Evolutionary conservation across 2,888 invertebrate species (phyloP).

Genomic region (Pachycephus smyrnensis): DNA sequence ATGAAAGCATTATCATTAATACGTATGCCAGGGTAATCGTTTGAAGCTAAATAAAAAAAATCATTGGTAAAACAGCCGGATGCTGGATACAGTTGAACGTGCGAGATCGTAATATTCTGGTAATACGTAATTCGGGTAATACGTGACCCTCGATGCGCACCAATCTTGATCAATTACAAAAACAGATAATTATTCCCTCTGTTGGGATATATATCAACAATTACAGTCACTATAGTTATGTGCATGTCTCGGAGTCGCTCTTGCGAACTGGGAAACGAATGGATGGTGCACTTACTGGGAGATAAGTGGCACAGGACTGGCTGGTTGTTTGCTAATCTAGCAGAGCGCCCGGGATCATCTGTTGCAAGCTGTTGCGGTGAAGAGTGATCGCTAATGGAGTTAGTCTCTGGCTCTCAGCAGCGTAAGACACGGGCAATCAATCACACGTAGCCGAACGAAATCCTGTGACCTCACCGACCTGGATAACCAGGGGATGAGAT

Average conservation of each 20-base stretch:
- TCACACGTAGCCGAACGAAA: constrained; percentile 46
- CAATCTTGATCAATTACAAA: neutral
- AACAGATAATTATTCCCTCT: neutral
- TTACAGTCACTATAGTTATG: neutral
- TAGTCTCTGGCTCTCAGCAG: constrained; percentile 35
- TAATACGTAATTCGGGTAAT: neutral
- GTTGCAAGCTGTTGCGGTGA: constrained; percentile 53
- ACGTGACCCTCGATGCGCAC: neutral
- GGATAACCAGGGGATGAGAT: neutral
- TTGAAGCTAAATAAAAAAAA: neutral
- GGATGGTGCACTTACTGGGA: constrained; percentile 52
- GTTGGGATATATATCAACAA: neutral
- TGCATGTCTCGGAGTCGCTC: neutral
- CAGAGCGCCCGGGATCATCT: constrained; percentile 51
- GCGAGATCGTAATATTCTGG: neutral
- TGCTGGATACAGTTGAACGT: neutral
- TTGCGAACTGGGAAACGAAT: constrained; percentile 40
- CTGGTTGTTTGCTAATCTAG: constrained; percentile 58
- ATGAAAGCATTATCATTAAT: neutral
- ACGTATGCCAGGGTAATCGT: neutral
- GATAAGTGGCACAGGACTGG: constrained; percentile 51
- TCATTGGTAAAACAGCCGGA: neutral
- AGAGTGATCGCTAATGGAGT: constrained; percentile 59
- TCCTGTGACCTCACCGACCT: constrained; percentile 23
- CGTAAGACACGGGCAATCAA: constrained; percentile 51